A percentile compares a stretch with the other conserved stretches of the same genome.
These are phyloP conservation scores for Rhombomys opimus DNA, from an alignment of 2,113 vertebrate species.

Conservation along the genomic window DNA sequence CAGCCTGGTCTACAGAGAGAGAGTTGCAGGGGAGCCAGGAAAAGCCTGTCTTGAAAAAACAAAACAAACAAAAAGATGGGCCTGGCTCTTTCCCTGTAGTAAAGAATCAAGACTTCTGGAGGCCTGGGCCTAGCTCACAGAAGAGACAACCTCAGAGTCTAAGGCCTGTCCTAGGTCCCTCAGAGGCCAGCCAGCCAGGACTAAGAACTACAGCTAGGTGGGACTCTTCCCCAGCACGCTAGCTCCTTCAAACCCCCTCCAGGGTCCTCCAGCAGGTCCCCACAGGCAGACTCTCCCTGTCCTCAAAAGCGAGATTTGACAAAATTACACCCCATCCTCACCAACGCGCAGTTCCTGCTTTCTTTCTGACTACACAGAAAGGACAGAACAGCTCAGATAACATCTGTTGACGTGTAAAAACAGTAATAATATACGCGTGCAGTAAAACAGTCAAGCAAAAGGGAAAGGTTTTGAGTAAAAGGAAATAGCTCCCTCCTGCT, in stretches of 20 bases:
- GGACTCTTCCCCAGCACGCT: not conserved
- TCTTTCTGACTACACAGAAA: constrained; percentile 12
- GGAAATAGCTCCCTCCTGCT: not conserved
- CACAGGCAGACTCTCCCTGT: not conserved
- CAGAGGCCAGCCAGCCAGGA: not conserved
- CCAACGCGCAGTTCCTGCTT: not conserved
- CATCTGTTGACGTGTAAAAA: constrained; percentile 39
- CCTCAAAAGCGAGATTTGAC: not conserved
- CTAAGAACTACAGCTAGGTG: not conserved
- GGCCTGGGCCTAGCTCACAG: not conserved
- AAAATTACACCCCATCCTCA: not conserved
- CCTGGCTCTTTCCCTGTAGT: not conserved
- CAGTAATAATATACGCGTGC: not conserved
- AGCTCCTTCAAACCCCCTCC: not conserved
- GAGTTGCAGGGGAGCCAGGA: too few species aligned
- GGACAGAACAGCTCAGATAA: constrained; percentile 15
- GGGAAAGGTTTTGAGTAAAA: constrained; percentile 18
- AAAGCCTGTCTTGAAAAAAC: too few species aligned
- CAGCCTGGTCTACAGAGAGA: too few species aligned
- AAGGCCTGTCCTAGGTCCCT: not conserved
- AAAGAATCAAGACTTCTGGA: not conserved
- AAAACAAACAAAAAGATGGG: not conserved
- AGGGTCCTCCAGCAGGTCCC: not conserved
- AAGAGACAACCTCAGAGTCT: not conserved
- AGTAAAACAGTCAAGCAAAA: constrained; percentile 4